Conservation (phyloP, 1,140 invertebrate species). For the Drosophila aff. region DNA sequence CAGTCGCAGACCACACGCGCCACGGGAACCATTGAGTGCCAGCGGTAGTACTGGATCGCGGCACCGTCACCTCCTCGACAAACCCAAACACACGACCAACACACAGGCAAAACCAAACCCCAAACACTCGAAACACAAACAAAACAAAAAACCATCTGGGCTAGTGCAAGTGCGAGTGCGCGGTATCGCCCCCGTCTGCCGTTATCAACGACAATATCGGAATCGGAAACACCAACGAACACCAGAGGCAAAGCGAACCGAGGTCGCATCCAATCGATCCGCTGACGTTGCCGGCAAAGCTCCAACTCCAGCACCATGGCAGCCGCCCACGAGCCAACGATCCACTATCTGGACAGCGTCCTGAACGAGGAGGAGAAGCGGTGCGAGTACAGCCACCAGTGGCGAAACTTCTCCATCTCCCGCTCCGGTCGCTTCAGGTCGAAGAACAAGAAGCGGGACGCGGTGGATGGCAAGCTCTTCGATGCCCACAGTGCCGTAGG, state of each 20-base stretch:
- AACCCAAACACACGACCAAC: conserved; percentile 13
- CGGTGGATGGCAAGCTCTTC: conserved; percentile 79
- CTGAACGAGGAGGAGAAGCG: conserved; percentile 81
- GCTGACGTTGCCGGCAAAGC: conserved; percentile 5
- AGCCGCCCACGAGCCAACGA: conserved; percentile 76
- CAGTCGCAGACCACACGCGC: conserved; percentile 64
- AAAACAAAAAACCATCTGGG: conserved; percentile 31
- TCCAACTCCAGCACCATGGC: conserved; percentile 66
- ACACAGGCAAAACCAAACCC: conserved; percentile 2
- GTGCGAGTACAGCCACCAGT: conserved; percentile 80
- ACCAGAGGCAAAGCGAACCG: conserved; percentile 8
- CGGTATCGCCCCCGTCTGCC: conserved; percentile 25
- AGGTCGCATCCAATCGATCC: conserved; percentile 18
- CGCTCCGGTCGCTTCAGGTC: conserved; percentile 82
- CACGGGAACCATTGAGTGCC: conserved; percentile 46
- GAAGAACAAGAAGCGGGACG: conserved; percentile 82
- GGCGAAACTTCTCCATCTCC: conserved; percentile 83
- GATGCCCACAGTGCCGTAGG: conserved; percentile 44
- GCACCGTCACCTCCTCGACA: conserved; percentile 6
- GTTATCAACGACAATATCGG: conserved; percentile 41
- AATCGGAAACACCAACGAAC: conserved; percentile 14
- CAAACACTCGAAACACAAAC: conserved; percentile 26
- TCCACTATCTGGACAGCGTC: conserved; percentile 81
- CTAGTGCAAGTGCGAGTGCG: conserved; percentile 17
- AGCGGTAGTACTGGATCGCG: conserved; percentile 16